Evolutionary conservation across 2,888 invertebrate species (phyloP), one percentile per base, ranked within the genome.

Genomic region (Pogonocherus hispidulus): DNA sequence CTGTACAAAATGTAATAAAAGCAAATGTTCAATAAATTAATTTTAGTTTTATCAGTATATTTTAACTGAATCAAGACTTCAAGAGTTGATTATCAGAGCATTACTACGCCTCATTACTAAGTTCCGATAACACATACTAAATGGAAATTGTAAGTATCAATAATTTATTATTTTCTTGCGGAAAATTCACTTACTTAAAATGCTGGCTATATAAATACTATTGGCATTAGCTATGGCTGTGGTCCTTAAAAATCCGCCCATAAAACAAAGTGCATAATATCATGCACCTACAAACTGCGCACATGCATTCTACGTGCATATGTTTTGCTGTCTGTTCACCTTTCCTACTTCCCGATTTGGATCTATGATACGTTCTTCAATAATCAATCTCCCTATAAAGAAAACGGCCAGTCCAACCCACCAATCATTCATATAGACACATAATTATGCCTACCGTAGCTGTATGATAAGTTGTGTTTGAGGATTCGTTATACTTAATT

Each of bases 301-400:
- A n/a, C n/a, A n/a, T n/a, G n/a, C 57, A 57, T 57, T 46, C 44
- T 44, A 57, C 57, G 35, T 57, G 57, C 57, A 57, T 57, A 57
- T 41, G 57, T 57, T 57, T 46, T 57, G 44, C 41, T 23, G 27
- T 57, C 44, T 57, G 44, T 57, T 57, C 57, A 57, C 57, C 57
- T 57, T 14, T 57, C 44, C 3, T 27, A 16, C 57, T 57, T 57
- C 57, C 57, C 57, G 57, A 57, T 57, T 57, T 57, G 57, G 57
- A 44, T 19, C 44, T 27, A 57, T 57, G 44, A 57, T 57, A 27
- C 57, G 57, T 57, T 46, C 44, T 57, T 44, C 44, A 57, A 57
- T 57, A 57, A 57, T 57, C 57, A 22, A 22, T 57, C 16, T 57
- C 57, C 57, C 57, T 57, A 57, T 57, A 57, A 41, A 57, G 57